These are phyloP conservation scores for Eptesicus fuscus DNA, from an alignment of 2,113 vertebrate genomes.

Conservation along the genomic window DNA sequence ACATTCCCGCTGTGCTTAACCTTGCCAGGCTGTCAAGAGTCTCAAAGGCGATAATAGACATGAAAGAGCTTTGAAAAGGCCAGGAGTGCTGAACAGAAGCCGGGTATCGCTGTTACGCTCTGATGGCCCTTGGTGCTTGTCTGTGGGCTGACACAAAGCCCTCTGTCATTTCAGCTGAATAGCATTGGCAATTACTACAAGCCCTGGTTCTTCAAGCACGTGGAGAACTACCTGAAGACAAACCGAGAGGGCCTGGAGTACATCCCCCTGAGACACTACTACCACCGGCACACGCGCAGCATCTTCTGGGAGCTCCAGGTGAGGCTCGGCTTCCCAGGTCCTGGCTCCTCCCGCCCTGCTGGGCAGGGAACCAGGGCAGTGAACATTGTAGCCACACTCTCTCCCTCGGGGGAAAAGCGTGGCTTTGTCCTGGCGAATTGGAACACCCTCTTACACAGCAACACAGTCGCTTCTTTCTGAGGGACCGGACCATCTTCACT, in stretches of 20 bases:
- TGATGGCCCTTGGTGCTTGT: not conserved
- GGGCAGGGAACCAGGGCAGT: not conserved
- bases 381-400: not conserved
- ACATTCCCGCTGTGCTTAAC: not conserved
- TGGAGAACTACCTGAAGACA: slow-evolving; percentile 88
- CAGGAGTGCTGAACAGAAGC: not conserved
- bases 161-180: slow-evolving; percentile 86
- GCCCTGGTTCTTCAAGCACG: slow-evolving; percentile 98
- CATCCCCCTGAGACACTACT: slow-evolving; percentile 96
- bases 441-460: not conserved
- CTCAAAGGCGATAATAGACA: not conserved
- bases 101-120: not conserved
- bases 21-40: not conserved
- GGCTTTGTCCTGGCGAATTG: not conserved
- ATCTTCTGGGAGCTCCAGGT: slow-evolving; percentile 99
- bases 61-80: slow-evolving; percentile 26
- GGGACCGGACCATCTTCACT: accelerated
- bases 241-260: slow-evolving; percentile 87
- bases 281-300: slow-evolving; percentile 97
- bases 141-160: slow-evolving; percentile 2
- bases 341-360: not conserved
- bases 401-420: not conserved
- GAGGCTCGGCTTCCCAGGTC: slow-evolving; percentile 16
- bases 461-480: not conserved
- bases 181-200: slow-evolving; percentile 95